These are phyloP conservation scores for Oreochromis mossambicus DNA, from an alignment of 2,797 vertebrate species.

Conservation along the genomic window DNA sequence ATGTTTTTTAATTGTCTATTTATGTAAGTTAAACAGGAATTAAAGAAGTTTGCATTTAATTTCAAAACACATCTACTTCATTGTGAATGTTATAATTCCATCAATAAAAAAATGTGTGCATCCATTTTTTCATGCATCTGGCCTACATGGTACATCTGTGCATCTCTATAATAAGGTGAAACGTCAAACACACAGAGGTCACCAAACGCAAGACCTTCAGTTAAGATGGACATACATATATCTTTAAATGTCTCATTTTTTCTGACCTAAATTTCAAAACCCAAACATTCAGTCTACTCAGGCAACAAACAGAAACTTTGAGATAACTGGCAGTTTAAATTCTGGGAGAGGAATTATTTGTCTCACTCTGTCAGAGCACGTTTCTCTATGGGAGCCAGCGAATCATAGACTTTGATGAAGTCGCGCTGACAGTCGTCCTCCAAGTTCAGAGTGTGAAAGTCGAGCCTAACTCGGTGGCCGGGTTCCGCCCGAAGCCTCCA, in stretches of 20 bases:
- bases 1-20: not conserved
- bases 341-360: not conserved
- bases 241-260: not conserved
- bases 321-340: not conserved
- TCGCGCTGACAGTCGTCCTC: conserved; percentile 76
- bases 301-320: not conserved
- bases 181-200: not conserved
- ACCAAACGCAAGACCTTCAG: not conserved
- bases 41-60: not conserved
- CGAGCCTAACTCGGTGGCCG: conserved; percentile 74
- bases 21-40: not conserved
- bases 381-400: conserved; percentile 80
- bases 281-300: not conserved
- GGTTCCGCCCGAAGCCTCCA: conserved; percentile 85
- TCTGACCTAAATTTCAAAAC: not conserved
- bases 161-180: not conserved
- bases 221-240: not conserved
- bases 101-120: not conserved
- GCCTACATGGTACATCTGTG: not conserved
- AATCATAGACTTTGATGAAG: conserved; percentile 86
- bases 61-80: not conserved
- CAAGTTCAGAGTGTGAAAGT: conserved; percentile 84
- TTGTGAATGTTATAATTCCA: not conserved
- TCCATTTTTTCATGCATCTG: not conserved
- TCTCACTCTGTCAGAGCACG: conserved; percentile 81